Evolutionary conservation across 2,113 vertebrate genomes (phyloP).

Genomic region (Copsychus sechellarum): DNA sequence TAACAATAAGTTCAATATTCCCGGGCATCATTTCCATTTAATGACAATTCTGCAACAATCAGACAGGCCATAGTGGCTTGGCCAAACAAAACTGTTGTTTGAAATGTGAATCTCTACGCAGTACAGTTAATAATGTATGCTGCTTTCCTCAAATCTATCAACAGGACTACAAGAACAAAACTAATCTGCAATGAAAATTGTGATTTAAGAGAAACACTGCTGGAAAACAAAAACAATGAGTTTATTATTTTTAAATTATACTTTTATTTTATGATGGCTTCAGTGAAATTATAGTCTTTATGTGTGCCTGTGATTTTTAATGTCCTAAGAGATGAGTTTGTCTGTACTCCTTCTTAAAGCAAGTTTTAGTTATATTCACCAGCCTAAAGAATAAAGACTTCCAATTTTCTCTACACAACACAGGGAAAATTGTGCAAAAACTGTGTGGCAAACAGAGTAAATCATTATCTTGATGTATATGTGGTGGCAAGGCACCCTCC

Average conservation of each 20-base stretch:
- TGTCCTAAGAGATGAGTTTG: neutral
- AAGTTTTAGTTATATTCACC: neutral
- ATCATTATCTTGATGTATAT: neutral
- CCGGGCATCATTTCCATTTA: neutral
- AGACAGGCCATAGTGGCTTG: neutral
- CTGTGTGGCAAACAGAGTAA: neutral
- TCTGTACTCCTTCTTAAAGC: neutral
- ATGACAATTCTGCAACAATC: neutral
- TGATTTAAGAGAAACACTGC: neutral
- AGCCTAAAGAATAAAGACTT: neutral
- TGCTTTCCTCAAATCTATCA: slow-evolving; percentile 1
- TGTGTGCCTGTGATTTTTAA: neutral
- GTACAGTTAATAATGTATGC: slow-evolving; percentile 25
- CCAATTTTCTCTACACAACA: neutral
- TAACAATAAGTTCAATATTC: neutral
- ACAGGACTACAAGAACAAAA: neutral
- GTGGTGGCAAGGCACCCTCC: rapidly evolving
- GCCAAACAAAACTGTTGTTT: slow-evolving; percentile 5
- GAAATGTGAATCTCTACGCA: neutral
- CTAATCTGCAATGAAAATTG: slow-evolving; percentile 52
- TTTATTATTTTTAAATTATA: neutral
- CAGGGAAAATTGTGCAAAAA: neutral
- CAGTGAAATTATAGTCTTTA: neutral
- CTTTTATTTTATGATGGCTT: neutral
- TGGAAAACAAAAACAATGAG: neutral